Conservation (phyloP, 2,113 vertebrate species). For the Sturnira hondurensis region DNA sequence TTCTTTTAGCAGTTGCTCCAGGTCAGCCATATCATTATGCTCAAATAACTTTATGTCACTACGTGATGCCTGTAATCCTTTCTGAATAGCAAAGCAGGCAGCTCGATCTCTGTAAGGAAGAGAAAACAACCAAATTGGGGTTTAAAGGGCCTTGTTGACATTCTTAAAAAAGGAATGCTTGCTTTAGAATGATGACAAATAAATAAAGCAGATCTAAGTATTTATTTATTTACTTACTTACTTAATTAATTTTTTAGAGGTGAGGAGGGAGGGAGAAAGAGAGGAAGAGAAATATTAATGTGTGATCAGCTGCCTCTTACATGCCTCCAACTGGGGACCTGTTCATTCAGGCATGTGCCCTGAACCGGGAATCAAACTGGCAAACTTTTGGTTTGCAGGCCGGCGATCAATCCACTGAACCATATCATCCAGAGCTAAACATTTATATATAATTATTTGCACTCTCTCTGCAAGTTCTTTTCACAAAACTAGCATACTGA, state of each 20-base stretch:
- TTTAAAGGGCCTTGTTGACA: slow-evolving; percentile 7
- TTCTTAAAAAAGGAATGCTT: not conserved
- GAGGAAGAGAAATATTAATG: too few species aligned
- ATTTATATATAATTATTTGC: not conserved
- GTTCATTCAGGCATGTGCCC: too few species aligned
- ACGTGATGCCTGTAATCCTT: slow-evolving; percentile 95
- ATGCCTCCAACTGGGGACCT: too few species aligned
- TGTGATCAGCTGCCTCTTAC: too few species aligned
- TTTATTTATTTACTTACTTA: too few species aligned
- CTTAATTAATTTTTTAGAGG: too few species aligned
- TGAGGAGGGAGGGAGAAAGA: too few species aligned
- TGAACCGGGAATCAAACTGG: too few species aligned
- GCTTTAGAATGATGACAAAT: not conserved
- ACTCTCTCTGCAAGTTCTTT: not conserved
- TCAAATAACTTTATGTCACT: slow-evolving; percentile 97
- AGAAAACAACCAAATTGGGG: not conserved
- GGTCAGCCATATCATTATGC: slow-evolving; percentile 95
- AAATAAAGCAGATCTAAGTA: not conserved
- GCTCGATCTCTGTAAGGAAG: slow-evolving; percentile 90
- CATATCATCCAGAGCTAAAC: not conserved
- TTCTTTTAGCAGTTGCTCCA: slow-evolving; percentile 93
- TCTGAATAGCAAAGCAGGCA: slow-evolving; percentile 97
- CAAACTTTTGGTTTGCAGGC: too few species aligned
- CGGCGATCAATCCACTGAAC: too few species aligned
- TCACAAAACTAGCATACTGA: not conserved